These are phyloP conservation scores for Bombus pyrosoma DNA, from an alignment of 1,140 invertebrate genomes.

Conservation along the genomic window DNA sequence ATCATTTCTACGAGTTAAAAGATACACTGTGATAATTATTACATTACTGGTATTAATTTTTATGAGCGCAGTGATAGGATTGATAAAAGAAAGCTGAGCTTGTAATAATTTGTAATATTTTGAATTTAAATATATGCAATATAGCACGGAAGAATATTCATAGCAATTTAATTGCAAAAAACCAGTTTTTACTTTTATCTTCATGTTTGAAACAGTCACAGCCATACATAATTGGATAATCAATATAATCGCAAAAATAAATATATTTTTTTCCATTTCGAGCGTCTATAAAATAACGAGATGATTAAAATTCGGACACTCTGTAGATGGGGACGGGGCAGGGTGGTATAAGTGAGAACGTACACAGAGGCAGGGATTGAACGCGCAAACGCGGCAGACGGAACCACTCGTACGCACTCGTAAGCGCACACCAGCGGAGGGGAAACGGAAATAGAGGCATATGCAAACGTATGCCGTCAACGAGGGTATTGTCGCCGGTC, in stretches of 20 bases:
- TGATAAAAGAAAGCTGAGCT: too few relatives aligned
- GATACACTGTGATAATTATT: too few relatives aligned
- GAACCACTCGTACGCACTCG: constrained; percentile 51
- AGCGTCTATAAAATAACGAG: neutral
- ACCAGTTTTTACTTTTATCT: neutral
- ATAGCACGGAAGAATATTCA: neutral
- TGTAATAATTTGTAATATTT: too few relatives aligned
- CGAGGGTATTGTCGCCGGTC: constrained; percentile 51
- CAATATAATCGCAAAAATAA: neutral
- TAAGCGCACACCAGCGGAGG: constrained; percentile 27
- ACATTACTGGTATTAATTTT: too few relatives aligned
- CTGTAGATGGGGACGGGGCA: neutral
- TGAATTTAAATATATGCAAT: too few relatives aligned
- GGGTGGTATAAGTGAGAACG: neutral
- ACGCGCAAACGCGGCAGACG: constrained; percentile 46
- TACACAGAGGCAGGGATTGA: neutral
- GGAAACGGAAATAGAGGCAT: constrained; percentile 54
- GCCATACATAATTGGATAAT: too few relatives aligned
- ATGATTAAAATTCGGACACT: neutral
- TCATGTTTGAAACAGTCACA: neutral
- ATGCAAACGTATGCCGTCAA: constrained; percentile 52
- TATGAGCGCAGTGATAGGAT: too few relatives aligned
- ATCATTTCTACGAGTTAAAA: too few relatives aligned
- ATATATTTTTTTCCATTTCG: neutral
- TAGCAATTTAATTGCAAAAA: neutral